Percentiles rank a stretch among this genome's conserved stretches.
phyloP scores from a whole-genome alignment of 2,797 vertebrate genomes.

The Diplodus sargus region DNA sequence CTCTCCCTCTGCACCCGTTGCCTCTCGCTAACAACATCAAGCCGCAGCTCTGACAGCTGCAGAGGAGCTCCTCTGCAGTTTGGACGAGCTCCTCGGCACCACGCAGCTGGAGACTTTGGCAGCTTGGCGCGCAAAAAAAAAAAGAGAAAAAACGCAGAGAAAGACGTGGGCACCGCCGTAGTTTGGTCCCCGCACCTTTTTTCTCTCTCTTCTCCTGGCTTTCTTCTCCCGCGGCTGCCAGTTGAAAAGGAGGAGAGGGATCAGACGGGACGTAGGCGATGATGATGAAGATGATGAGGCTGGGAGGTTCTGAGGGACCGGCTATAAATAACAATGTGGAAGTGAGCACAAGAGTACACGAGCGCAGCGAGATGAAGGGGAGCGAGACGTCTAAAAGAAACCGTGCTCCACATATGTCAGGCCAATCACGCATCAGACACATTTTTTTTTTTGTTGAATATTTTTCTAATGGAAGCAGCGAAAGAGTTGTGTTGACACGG shows the following conservation, averaged over 20 bases:
- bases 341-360: slow-evolving; percentile 48
- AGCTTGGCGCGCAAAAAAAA: slow-evolving; percentile 53
- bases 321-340: slow-evolving; percentile 82
- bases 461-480: slow-evolving; percentile 46
- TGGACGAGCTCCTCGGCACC: slow-evolving; percentile 62
- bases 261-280: slow-evolving; percentile 79
- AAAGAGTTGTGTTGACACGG: slow-evolving; percentile 56
- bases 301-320: slow-evolving; percentile 74
- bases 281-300: slow-evolving; percentile 67
- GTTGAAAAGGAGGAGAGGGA: slow-evolving; percentile 69
- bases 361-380: slow-evolving; percentile 69
- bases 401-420: slow-evolving; percentile 76
- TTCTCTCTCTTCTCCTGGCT: slow-evolving; percentile 53
- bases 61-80: slow-evolving; percentile 62
- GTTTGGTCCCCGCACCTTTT: slow-evolving; percentile 68
- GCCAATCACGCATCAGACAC: slow-evolving; percentile 60
- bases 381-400: slow-evolving; percentile 59
- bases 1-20: slow-evolving; percentile 59
- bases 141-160: slow-evolving; percentile 14
- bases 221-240: slow-evolving; percentile 73
- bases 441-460: slow-evolving; percentile 36
- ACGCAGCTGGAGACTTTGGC: slow-evolving; percentile 76
- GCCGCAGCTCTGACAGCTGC: slow-evolving; percentile 75
- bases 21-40: slow-evolving; percentile 68
- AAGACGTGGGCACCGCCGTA: slow-evolving; percentile 53